Evolutionary conservation across 2,113 vertebrate genomes (phyloP).

Genomic region (Proterorhinus semilunaris): DNA sequence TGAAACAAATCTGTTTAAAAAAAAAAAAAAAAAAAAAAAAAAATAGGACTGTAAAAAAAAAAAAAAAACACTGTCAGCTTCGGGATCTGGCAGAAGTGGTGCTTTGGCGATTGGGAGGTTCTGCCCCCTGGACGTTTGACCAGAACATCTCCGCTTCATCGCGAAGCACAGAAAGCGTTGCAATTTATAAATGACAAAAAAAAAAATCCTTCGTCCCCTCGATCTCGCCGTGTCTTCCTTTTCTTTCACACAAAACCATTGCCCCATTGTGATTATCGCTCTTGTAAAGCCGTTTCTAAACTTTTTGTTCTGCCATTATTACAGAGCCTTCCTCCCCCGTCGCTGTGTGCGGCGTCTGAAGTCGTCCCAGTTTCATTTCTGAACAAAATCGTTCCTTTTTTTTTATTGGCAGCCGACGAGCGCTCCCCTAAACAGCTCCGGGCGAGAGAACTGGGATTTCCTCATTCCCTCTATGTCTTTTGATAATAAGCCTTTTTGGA

Average conservation of each 20-base stretch:
- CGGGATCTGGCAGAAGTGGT: too few species aligned
- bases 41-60: too few species aligned
- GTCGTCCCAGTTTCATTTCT: constrained; percentile 10
- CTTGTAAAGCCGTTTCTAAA: constrained; percentile 23
- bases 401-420: constrained; percentile 1
- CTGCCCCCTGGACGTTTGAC: too few species aligned
- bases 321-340: background rate
- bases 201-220: background rate
- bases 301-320: constrained; percentile 16
- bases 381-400: constrained; percentile 9
- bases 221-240: background rate
- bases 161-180: too few species aligned
- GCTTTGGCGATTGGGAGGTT: too few species aligned
- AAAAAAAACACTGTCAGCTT: too few species aligned
- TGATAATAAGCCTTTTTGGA: constrained; percentile 9
- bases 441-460: constrained; percentile 1
- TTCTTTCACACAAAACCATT: background rate
- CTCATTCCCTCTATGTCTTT: background rate
- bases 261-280: background rate
- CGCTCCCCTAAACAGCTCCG: background rate
- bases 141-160: too few species aligned
- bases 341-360: constrained; percentile 3
- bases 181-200: background rate
- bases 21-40: too few species aligned
- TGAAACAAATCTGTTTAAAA: too few species aligned